Base-by-base conservation (phyloP, 2,888 invertebrate genomes). In the Chrysolina haemoptera region DNA sequence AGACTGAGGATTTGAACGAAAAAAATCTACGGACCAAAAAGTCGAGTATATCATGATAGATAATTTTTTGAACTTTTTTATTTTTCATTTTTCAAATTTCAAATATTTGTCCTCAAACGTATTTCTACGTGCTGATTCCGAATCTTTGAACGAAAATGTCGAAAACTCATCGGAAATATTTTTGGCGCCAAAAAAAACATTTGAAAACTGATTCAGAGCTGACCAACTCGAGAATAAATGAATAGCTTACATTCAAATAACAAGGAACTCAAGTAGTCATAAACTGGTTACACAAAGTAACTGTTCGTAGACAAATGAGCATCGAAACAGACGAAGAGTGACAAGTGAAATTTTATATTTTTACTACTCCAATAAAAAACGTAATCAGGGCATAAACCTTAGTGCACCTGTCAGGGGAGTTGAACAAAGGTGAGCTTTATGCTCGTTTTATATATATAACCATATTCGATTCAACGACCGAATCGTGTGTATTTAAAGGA, bases 321-420 rank as follows among this genome's bases (percentile, higher is more conserved):
- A 16, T 22, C n/a, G 27, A 59, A 59, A 6, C 8, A 35, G 35
- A 35, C 35, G 8, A 35, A 35, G 18, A 12, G 16, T 35, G 14
- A 27, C 59, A 59, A 59, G 59, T 22, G 59, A 59, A 59, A 59
- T 59, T 59, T n/a, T 14, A 6, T 59, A 22, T 27, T 59, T 22
- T 12, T 27, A n/a, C 14, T 27, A n/a, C 14, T n/a, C n/a, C 14
- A 59, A 27, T 59, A 8, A 14, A 59, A 35, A 59, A 35, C 16
- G 35, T 59, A 35, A 59, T 59, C 59, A 59, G 59, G 59, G 59
- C 59, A 59, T 59, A n/a, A 59, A 22, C 59, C 16, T 59, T n/a
- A 11, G 16, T 59, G n/a, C 22, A 59, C 59, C 59, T n/a, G 35
- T 59, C 59, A 59, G n/a, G 10, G 8, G 14, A 59, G 59, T 59